Evolutionary conservation across 2,797 vertebrate genomes (phyloP).

Genomic region (Acestrorhynchus altus): DNA sequence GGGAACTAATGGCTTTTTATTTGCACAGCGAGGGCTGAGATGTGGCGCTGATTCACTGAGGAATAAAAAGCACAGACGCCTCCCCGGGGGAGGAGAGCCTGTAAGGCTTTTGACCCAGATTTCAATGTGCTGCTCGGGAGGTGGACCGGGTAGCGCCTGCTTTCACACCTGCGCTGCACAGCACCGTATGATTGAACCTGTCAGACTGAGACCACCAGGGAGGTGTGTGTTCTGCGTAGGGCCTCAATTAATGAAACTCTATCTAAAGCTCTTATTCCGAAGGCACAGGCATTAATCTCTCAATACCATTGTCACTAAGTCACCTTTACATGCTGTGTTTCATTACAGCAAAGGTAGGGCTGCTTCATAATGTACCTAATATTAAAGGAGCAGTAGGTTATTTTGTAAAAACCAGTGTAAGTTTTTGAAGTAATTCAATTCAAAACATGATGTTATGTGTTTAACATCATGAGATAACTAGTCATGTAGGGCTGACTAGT

Average conservation of each 20-base stretch:
- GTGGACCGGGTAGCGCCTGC: constrained; percentile 15
- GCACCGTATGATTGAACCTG: constrained; percentile 19
- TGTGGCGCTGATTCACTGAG: constrained; percentile 37
- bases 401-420: no score
- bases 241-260: neutral
- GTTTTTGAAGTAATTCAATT: no score
- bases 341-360: no score
- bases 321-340: neutral
- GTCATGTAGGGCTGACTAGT: no score
- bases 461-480: no score
- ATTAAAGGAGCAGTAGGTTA: no score
- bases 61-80: constrained; percentile 18
- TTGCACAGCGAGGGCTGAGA: constrained; percentile 42
- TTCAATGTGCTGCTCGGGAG: constrained; percentile 26
- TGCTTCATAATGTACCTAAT: no score
- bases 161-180: constrained; percentile 21
- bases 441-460: no score
- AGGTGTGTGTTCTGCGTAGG: neutral
- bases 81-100: constrained; percentile 28
- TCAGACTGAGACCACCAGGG: constrained; percentile 27
- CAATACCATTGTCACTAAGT: neutral
- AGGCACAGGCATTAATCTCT: neutral
- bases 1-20: constrained; percentile 57
- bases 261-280: neutral
- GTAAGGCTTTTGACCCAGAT: constrained; percentile 46